Evolutionary conservation across 2,113 vertebrate species (phyloP).

Genomic region (Larimichthys polyactis): DNA sequence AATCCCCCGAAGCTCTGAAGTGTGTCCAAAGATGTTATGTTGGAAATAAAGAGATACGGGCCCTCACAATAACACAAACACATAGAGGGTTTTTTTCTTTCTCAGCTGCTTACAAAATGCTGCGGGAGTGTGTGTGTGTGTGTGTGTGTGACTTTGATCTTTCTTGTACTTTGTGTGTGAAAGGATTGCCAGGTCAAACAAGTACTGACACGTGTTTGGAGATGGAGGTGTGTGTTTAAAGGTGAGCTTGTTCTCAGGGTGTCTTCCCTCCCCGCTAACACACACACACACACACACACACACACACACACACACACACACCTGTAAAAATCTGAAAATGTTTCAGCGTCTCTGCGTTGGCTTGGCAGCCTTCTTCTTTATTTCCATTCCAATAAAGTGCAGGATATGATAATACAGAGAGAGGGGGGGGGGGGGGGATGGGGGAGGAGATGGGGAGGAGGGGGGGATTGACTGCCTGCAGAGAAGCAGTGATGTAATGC

Average conservation of each 20-base stretch:
- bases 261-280: background rate
- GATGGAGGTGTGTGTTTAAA: slow-evolving; percentile 1
- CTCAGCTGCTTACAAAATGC: background rate
- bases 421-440: no score
- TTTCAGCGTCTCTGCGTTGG: background rate
- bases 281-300: slow-evolving; percentile 3
- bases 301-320: slow-evolving; percentile 2
- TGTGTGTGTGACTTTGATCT: slow-evolving; percentile 1
- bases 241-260: background rate
- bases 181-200: slow-evolving; percentile 1
- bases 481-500: slow-evolving; percentile 79
- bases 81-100: background rate
- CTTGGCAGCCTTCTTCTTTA: slow-evolving; percentile 2
- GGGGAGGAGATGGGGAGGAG: background rate
- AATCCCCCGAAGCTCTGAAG: slow-evolving; percentile 15
- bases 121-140: slow-evolving; percentile 15
- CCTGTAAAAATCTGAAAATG: background rate
- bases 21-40: background rate
- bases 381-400: slow-evolving; percentile 36
- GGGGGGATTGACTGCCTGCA: slow-evolving; percentile 56
- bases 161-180: background rate
- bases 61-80: background rate
- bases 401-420: slow-evolving; percentile 20
- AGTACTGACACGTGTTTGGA: background rate
- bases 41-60: background rate